A percentile compares a stretch with the other conserved stretches of the same genome.
These are phyloP conservation scores for Coregonus ussuriensis DNA, from an alignment of 2,797 vertebrate genomes.

Conservation along the genomic window DNA sequence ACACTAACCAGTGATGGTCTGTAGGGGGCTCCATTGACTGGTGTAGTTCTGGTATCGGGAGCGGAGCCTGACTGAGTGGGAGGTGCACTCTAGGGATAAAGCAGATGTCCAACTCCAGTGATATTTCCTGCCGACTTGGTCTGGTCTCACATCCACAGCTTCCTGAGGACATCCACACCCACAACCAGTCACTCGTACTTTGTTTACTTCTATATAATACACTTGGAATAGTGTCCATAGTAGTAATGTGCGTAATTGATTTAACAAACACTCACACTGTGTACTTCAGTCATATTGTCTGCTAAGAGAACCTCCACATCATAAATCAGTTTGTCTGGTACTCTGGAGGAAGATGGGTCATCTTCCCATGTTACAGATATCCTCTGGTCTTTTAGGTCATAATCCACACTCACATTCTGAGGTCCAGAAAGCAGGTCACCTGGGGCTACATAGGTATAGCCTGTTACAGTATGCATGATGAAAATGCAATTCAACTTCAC, in stretches of 20 bases:
- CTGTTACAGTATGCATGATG: neutral
- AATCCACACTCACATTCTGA: slow-evolving; percentile 25
- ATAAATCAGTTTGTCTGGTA: slow-evolving; percentile 40
- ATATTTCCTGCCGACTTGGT: slow-evolving; percentile 36
- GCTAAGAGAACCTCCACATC: slow-evolving; percentile 52
- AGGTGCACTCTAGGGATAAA: slow-evolving; percentile 56
- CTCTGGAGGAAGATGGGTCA: slow-evolving; percentile 32
- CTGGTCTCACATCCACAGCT: slow-evolving; percentile 34
- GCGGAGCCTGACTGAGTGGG: slow-evolving; percentile 56
- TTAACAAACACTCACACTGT: slow-evolving; percentile 40
- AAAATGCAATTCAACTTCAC: neutral
- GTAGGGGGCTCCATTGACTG: slow-evolving; percentile 42
- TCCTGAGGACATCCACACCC: slow-evolving; percentile 49
- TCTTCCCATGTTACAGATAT: slow-evolving; percentile 59
- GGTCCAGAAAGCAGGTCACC: slow-evolving; percentile 39
- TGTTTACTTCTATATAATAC: neutral
- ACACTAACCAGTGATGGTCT: slow-evolving; percentile 43
- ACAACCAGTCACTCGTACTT: neutral
- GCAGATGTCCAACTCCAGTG: slow-evolving; percentile 67
- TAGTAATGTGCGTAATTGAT: neutral
- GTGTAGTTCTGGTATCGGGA: slow-evolving; percentile 31
- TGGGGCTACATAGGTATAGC: slow-evolving; percentile 2
- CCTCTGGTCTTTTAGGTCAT: neutral
- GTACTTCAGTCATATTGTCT: slow-evolving; percentile 29
- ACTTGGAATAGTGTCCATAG: neutral